Evolutionary conservation across 2,888 invertebrate genomes (phyloP), one percentile per base, ranked within the genome.

Genomic region (Ptilodon capucinus): DNA sequence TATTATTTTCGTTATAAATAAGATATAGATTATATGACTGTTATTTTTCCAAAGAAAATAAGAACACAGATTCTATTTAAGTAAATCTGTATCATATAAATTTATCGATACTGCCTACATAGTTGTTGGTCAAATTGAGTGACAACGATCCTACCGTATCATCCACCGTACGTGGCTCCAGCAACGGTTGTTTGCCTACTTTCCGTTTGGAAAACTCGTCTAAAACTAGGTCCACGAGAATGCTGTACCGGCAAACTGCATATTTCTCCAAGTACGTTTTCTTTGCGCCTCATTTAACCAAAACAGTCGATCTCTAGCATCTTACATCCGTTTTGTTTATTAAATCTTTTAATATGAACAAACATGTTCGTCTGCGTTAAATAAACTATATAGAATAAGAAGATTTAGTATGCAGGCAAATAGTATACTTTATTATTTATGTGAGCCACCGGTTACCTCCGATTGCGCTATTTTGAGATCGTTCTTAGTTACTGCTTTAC

Each of bases 171-270:
- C 66, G 65, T 71, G 71, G 68, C 62, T 57, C 56, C 59, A 52
- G 41, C 66, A 51, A 41, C 66, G 61, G 73, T 76, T 56, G 83
- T 71, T 86, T 73, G 76, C 85, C 88, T 85, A 87, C 88, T 89
- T 90, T 90, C 88, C 76, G 81, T 78, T 80, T 80, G 84, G 86
- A 83, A 85, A 88, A 87, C 88, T 84, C 71, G 87, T 88, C 80
- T 78, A 68, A 70, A 88, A 79, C 84, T 84, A 85, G 87, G 84
- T 68, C 75, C 71, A 60, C 65, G 68, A 74, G 75, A 78, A 81
- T 76, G 78, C 74, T 71, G 80, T 69, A 70, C 64, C 52, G 55
- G 61, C 74, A 61, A 60, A 71, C 77, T 75, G 76, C 67, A 71
- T 76, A 79, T 80, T 84, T 86, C 86, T 83, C 84, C 71, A 64